These are phyloP conservation scores for Drosophila quasianomalipes DNA, from an alignment of 2,888 invertebrate species.

Conservation along the genomic window DNA sequence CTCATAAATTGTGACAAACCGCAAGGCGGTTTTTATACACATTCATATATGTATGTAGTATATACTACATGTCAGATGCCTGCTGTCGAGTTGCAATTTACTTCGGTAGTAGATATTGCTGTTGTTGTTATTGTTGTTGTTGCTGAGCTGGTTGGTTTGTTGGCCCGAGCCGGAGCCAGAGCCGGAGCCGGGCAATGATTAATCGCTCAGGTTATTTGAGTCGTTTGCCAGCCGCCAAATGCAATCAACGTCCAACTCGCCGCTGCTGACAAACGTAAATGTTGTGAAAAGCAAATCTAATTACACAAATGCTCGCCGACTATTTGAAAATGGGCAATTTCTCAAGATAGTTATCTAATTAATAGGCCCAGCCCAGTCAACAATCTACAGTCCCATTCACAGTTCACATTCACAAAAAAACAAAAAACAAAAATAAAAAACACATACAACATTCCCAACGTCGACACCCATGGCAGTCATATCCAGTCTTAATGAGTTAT, in stretches of 20 bases:
- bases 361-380: slow-evolving; percentile 75
- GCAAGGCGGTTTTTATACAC: slow-evolving; percentile 55
- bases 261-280: slow-evolving; percentile 69
- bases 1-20: slow-evolving; percentile 82
- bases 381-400: slow-evolving; percentile 25
- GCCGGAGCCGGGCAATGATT: slow-evolving; percentile 57
- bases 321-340: slow-evolving; percentile 85
- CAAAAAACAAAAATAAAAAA: slow-evolving; percentile 14
- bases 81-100: slow-evolving; percentile 35
- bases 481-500: slow-evolving; percentile 77
- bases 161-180: slow-evolving; percentile 28
- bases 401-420: slow-evolving; percentile 24
- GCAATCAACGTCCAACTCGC: slow-evolving; percentile 21
- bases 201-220: slow-evolving; percentile 77
- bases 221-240: slow-evolving; percentile 33
- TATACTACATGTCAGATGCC: slow-evolving; percentile 52
- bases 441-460: slow-evolving; percentile 39
- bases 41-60: neutral
- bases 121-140: slow-evolving; percentile 27
- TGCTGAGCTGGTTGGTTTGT: slow-evolving; percentile 9
- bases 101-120: slow-evolving; percentile 6
- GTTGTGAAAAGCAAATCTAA: slow-evolving; percentile 85
- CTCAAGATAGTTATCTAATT: slow-evolving; percentile 86
- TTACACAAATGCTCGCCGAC: slow-evolving; percentile 84
- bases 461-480: slow-evolving; percentile 55